A percentile compares a stretch with the other conserved stretches of the same genome.
Evolutionary conservation across 2,888 invertebrate genomes (phyloP).

Genomic region (Standfussiana lucernea): DNA sequence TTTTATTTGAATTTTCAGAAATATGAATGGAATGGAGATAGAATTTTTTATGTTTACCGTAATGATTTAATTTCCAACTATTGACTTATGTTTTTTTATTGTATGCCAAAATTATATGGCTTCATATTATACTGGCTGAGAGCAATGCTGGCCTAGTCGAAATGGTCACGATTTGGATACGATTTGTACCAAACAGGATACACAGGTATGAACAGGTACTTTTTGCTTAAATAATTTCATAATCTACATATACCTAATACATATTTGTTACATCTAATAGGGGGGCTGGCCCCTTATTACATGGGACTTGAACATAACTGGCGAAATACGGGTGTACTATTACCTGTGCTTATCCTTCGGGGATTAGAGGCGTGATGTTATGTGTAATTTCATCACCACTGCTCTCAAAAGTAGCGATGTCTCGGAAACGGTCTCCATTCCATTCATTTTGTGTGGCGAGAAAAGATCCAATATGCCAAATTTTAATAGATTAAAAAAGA

Average conservation of each 20-base stretch:
- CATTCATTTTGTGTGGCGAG: slow-evolving; percentile 31
- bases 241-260: too few relatives aligned
- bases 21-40: slow-evolving; percentile 2
- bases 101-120: background rate
- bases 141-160: background rate
- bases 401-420: background rate
- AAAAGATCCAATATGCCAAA: slow-evolving; percentile 72
- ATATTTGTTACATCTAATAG: too few relatives aligned
- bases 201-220: too few relatives aligned
- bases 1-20: slow-evolving; percentile 4
- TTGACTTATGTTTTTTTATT: background rate
- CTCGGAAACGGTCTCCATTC: background rate
- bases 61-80: background rate
- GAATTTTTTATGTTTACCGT: background rate
- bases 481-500: slow-evolving; percentile 59
- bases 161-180: too few relatives aligned
- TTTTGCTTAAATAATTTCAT: too few relatives aligned
- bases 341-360: too few relatives aligned
- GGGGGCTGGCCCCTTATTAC: too few relatives aligned
- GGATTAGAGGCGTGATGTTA: too few relatives aligned
- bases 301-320: too few relatives aligned
- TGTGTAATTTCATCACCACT: background rate
- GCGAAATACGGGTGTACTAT: too few relatives aligned
- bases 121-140: background rate
- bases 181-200: too few relatives aligned